Base-by-base conservation (phyloP, 2,113 vertebrate genomes). In the Fulica atra region DNA sequence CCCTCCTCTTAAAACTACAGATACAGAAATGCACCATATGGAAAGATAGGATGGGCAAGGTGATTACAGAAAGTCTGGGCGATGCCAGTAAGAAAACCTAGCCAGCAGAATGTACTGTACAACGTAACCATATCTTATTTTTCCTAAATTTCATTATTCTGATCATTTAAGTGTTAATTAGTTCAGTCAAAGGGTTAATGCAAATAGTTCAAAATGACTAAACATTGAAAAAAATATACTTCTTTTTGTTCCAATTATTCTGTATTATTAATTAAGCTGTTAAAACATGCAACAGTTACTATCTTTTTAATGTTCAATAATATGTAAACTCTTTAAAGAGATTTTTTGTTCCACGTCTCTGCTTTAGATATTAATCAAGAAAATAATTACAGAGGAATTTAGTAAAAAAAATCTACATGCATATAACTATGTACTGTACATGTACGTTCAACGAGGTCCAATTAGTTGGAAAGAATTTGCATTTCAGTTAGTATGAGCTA, bases 401-500 rank as follows among this genome's bases (percentile, higher is more conserved):
- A 97, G 95, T 90, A 89, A 76, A 94, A 98, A 95, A 96, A 96
- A 92, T 81, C 94, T 97, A 97, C 97, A 96, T 97, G 94, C 95
- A 96, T 97, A 92, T 95, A 97, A 97, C 96, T 96, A 94, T 96
- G 95, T 92, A 98, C 96, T 97, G 92, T 97, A 96, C 94, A 91
- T 97, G 95, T 96, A 97, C 96, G 38, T 96, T 98, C 98, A 98
- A 97, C 86, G 81, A 98, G 97, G 95, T 95, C 97, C 97, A 98
- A 98, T 98, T 98, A 98, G 97, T 96, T 97, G 95, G 93, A 96
- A 96, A 96, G 96, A 97, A 98, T 98, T 97, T 98, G 97, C 97
- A 98, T 98, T 98, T 98, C 96, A 98, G 98, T 98, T 98, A 97
- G 97, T 97, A 92, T 97, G 95, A 97, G 96, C 97, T 98, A 98